Evolutionary conservation across 1,140 invertebrate species (phyloP).

Genomic region (Zaprionus davidi): DNA sequence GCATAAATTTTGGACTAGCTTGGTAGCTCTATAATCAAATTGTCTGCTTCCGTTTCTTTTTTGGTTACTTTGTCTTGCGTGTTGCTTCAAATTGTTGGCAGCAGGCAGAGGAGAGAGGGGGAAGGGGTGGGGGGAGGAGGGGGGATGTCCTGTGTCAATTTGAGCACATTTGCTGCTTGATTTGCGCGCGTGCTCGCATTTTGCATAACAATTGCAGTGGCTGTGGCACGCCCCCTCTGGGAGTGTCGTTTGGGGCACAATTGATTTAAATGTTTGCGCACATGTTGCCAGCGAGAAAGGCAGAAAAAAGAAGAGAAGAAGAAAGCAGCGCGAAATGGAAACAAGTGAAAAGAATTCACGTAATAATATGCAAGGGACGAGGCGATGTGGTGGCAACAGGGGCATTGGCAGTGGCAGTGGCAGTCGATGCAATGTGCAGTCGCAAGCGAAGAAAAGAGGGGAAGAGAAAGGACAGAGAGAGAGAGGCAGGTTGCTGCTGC

Average conservation of each 20-base stretch:
- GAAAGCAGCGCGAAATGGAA: constrained; percentile 25
- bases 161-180: constrained; percentile 58
- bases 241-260: constrained; percentile 57
- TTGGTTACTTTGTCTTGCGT: not conserved
- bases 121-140: too few species aligned
- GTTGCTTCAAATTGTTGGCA: not conserved
- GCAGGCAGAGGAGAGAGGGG: not conserved
- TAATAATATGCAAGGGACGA: constrained; percentile 69
- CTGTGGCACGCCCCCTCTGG: constrained; percentile 3
- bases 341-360: constrained; percentile 59
- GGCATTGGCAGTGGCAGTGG: not conserved
- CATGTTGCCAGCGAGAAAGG: constrained; percentile 60
- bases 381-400: not conserved
- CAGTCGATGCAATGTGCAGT: constrained; percentile 15
- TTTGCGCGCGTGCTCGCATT: constrained; percentile 68
- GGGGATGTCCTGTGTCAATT: constrained; percentile 37
- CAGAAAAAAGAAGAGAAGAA: constrained; percentile 22
- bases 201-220: constrained; percentile 72
- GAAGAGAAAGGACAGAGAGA: not conserved
- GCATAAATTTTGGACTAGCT: not conserved
- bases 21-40: constrained; percentile 3
- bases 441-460: constrained; percentile 1
- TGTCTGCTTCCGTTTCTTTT: not conserved
- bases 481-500: constrained; percentile 8
- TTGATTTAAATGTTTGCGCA: constrained; percentile 82